These are phyloP conservation scores for Bungarus multicinctus DNA, from an alignment of 2,113 vertebrate species.

Conservation along the genomic window DNA sequence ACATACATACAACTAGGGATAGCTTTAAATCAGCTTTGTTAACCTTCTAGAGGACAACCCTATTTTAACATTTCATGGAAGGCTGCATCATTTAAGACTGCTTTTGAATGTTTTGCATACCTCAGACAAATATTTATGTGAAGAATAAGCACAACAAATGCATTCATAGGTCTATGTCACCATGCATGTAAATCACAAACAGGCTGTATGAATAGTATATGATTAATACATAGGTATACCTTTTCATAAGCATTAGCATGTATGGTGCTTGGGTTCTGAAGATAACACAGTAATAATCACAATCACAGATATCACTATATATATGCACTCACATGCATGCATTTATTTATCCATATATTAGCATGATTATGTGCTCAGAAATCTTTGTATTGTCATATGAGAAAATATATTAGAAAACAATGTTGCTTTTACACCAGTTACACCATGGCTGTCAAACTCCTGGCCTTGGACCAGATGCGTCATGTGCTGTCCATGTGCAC, in stretches of 20 bases:
- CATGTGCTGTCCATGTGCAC: too few relatives aligned
- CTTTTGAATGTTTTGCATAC: not conserved
- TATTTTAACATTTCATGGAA: not conserved
- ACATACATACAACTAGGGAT: not conserved
- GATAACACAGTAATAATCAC: not conserved
- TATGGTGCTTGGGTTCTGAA: not conserved
- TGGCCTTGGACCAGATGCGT: too few relatives aligned
- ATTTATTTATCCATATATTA: not conserved
- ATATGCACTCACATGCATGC: not conserved
- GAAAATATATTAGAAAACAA: not conserved
- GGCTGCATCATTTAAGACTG: not conserved
- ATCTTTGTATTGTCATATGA: not conserved
- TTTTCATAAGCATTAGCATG: not conserved
- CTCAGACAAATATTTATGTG: not conserved
- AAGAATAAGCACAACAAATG: fast-evolving
- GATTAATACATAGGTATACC: not conserved
- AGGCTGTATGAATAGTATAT: not conserved
- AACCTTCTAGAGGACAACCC: not conserved
- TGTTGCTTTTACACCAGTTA: not conserved
- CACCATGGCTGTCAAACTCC: too few relatives aligned
- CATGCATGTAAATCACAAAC: constrained; percentile 4
- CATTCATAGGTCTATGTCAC: not conserved
- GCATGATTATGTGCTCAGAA: not conserved
- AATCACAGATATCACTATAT: not conserved
- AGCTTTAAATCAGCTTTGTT: not conserved